phyloP scores from a whole-genome alignment of 2,113 vertebrate species.

The Polyodon spathula region DNA sequence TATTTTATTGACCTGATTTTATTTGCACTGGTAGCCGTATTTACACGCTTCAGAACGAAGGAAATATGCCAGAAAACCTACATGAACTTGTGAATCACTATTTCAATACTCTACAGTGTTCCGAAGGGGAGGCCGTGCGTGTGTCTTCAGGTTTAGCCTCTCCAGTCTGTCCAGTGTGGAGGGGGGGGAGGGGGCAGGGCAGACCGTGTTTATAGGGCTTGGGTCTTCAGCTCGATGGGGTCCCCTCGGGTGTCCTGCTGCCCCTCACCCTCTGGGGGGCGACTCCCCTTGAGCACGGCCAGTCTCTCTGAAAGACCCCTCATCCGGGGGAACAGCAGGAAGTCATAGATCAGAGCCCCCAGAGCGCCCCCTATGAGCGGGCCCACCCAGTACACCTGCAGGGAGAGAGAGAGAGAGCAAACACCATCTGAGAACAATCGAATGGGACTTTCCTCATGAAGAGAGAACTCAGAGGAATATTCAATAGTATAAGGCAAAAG shows the following conservation, averaged over 20 bases:
- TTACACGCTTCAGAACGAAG: no score
- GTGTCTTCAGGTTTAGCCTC: no score
- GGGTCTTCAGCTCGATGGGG: conserved; percentile 82
- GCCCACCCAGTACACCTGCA: conserved; percentile 85
- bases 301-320: conserved; percentile 76
- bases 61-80: no score
- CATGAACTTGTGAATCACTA: no score
- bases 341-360: conserved; percentile 78
- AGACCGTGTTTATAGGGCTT: conserved; percentile 62
- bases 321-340: conserved; percentile 81
- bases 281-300: conserved; percentile 75
- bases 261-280: conserved; percentile 54
- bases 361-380: conserved; percentile 77
- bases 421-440: not conserved
- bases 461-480: no score
- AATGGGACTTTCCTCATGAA: no score
- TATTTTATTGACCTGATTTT: no score
- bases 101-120: no score
- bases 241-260: conserved; percentile 67
- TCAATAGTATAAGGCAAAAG: no score
- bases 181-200: conserved; percentile 18
- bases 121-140: no score
- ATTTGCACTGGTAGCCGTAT: no score
- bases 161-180: no score
- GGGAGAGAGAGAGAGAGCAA: conserved; percentile 23